A percentile compares a stretch with the other conserved stretches of the same genome.
Evolutionary conservation across 1,140 invertebrate genomes (phyloP).

Genomic region (Meloidogyne hapla): DNA sequence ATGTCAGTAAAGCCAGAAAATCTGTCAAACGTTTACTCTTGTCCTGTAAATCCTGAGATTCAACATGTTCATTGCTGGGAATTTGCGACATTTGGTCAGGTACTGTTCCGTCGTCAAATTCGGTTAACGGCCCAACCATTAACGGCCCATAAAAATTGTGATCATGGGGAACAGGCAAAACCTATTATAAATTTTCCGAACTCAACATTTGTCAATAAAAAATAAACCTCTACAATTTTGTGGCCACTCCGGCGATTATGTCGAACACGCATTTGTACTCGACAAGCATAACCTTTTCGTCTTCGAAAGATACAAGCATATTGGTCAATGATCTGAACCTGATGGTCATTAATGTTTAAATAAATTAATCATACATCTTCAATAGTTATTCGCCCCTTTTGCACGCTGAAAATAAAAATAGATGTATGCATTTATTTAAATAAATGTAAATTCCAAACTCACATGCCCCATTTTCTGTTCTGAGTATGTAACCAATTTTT

Average conservation of each 20-base stretch:
- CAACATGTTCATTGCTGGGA: too few species aligned
- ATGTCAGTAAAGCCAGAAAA: too few species aligned
- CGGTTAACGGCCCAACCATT: not conserved
- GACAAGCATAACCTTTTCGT: slow-evolving; percentile 17
- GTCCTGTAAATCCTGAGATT: not conserved
- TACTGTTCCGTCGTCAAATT: not conserved
- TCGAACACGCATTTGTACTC: slow-evolving; percentile 27
- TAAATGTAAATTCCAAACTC: slow-evolving; percentile 1
- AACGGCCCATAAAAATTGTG: slow-evolving; percentile 17
- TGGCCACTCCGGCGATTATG: slow-evolving; percentile 21
- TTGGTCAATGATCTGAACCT: slow-evolving; percentile 22
- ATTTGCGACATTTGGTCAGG: too few species aligned
- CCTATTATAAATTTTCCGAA: slow-evolving; percentile 9
- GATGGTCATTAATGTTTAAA: not conserved
- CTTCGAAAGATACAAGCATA: slow-evolving; percentile 18
- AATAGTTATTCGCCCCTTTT: slow-evolving; percentile 22
- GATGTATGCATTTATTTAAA: not conserved
- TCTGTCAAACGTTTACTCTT: not conserved
- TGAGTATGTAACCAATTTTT: slow-evolving; percentile 15
- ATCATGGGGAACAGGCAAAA: slow-evolving; percentile 14
- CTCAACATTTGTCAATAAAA: not conserved
- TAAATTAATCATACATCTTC: slow-evolving; percentile 9
- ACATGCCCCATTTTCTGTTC: slow-evolving; percentile 21
- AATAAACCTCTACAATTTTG: slow-evolving; percentile 22
- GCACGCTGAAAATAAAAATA: slow-evolving; percentile 1